Evolutionary conservation across 1,140 invertebrate species (phyloP), one percentile per base, ranked within the genome.

Genomic region (Solen grandis): DNA sequence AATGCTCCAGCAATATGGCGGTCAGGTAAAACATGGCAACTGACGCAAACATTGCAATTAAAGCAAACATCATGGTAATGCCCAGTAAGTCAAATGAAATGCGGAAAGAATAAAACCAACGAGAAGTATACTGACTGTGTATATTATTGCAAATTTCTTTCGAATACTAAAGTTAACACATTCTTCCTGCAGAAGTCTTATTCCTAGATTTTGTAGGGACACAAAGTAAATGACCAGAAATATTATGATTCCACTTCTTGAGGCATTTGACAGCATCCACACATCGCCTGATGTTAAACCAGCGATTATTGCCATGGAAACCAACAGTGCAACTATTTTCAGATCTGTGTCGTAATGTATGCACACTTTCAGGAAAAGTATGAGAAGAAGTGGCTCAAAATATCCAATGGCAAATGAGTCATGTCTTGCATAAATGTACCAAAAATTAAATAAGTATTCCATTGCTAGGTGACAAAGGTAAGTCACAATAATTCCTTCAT

Each of bases 41-140:
- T 16, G 80, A 82, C 4, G 81, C 65, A 33, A 69, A 57, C 73
- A 76, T 79, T 0, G 83, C 41, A 14, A 82, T 31, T 0, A 79
- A 10, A 2, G 76, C 69, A 65, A 77, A 84, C 66, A 82, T 38
- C 22, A 74, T 33, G 83, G 83, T 8, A 78, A 33, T 5, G 68
- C 46, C 76, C 73, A 83, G 22, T 62, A 50, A 1, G 69, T 41
- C 10, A 78, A 63, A 31, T 70, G 57, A n/a, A 74, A 62, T 27
- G 68, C 57, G 19, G 54, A 63, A 19, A 83, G 16, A 31, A 65
- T 25, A 1, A 73, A 46, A 16, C 54, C 69, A 3, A 73, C 13
- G 13, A 54, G 25, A 2, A 76, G 25, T 0, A 70, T 41, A 35
- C 35, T 41, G 36, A 63, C 22, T 31, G 68, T 31, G 33, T 77